Conservation (phyloP, 2,888 invertebrate species). For the Autographa gamma region DNA sequence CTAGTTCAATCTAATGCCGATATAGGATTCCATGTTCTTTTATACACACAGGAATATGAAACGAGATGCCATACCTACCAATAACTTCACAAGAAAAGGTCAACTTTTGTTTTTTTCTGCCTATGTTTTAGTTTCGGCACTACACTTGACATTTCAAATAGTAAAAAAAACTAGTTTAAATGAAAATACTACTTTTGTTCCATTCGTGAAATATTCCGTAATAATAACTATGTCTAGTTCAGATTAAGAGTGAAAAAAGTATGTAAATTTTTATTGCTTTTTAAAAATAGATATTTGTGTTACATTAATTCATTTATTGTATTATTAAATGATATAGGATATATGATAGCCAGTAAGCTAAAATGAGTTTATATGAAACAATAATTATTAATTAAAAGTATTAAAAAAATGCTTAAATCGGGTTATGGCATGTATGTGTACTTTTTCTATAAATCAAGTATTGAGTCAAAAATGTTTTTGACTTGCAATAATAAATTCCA, state of each 20-base stretch:
- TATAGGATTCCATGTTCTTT: slow-evolving; percentile 52
- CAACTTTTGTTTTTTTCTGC: slow-evolving; percentile 59
- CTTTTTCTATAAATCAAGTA: too few species aligned
- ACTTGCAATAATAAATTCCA: too few species aligned
- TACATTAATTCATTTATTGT: neutral
- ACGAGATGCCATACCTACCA: slow-evolving; percentile 56
- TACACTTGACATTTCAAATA: slow-evolving; percentile 63
- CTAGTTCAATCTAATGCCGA: slow-evolving; percentile 59
- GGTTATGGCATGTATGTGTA: too few species aligned
- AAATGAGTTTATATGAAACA: too few species aligned
- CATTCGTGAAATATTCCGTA: neutral
- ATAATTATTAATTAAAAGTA: too few species aligned
- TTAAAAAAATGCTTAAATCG: too few species aligned
- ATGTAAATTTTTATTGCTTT: neutral
- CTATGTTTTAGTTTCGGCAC: slow-evolving; percentile 7
- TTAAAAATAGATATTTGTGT: neutral
- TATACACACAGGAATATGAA: slow-evolving; percentile 60
- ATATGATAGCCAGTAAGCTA: too few species aligned
- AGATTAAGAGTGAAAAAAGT: slow-evolving; percentile 7
- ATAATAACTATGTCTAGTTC: slow-evolving; percentile 10
- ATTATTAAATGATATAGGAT: neutral
- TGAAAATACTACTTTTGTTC: slow-evolving; percentile 14
- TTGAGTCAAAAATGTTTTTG: too few species aligned
- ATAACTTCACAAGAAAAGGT: slow-evolving; percentile 58
- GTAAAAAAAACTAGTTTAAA: slow-evolving; percentile 35